phyloP scores from a whole-genome alignment of 2,113 vertebrate genomes.

The Emberiza fucata region DNA sequence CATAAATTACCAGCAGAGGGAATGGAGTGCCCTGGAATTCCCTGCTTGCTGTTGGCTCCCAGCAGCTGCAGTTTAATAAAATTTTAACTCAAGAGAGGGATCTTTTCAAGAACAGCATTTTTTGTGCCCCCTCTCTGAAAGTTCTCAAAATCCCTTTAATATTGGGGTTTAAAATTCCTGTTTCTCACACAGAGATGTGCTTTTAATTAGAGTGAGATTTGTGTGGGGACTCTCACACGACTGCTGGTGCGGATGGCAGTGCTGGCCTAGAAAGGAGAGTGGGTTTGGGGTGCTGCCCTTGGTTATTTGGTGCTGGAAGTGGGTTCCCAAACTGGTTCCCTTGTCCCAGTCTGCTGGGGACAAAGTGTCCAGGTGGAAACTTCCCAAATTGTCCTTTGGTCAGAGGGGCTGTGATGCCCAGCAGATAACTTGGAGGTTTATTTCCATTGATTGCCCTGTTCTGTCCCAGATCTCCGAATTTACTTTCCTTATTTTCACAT shows the following conservation, averaged over 20 bases:
- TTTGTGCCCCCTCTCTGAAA: background rate
- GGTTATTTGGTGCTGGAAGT: background rate
- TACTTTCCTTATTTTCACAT: background rate
- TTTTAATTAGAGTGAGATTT: background rate
- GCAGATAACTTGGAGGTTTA: background rate
- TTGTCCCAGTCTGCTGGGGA: background rate
- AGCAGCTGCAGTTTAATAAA: conserved; percentile 35
- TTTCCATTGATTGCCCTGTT: background rate
- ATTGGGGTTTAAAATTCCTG: background rate
- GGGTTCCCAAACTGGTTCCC: background rate
- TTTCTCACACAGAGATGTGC: background rate
- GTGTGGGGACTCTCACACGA: accelerated
- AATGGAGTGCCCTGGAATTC: background rate
- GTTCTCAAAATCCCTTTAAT: background rate
- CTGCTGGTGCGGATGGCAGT: background rate
- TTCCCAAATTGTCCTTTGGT: background rate
- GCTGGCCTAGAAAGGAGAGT: accelerated
- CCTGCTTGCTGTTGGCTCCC: background rate
- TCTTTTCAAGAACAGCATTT: background rate
- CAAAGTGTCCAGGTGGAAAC: background rate
- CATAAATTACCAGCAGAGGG: background rate
- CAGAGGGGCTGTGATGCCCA: background rate
- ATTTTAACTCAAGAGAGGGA: background rate
- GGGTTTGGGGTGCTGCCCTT: background rate
- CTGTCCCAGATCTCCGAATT: background rate